These are phyloP conservation scores for Heteropelma amictum DNA, from an alignment of 2,888 invertebrate species.

Conservation along the genomic window DNA sequence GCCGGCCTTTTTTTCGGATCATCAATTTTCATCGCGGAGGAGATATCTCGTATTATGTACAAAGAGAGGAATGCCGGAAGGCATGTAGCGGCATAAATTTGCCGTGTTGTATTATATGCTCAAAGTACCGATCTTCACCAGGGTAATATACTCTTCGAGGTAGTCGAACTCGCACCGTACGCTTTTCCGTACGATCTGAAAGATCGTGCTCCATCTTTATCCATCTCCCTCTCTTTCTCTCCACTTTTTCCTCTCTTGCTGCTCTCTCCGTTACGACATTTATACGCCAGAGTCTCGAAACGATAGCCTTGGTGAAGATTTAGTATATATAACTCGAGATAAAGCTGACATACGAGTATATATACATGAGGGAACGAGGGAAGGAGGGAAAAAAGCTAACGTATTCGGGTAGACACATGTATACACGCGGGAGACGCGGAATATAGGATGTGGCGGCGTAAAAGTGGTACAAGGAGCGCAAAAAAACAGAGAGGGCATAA, in stretches of 20 bases:
- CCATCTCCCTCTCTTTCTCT: background rate
- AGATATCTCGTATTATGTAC: conserved; percentile 1
- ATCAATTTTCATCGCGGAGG: conserved; percentile 34
- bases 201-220: background rate
- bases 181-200: background rate
- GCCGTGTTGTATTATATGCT: conserved; percentile 1
- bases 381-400: background rate
- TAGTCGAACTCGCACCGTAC: background rate
- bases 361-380: background rate
- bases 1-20: background rate
- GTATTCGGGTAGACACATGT: background rate
- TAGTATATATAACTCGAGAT: conserved; percentile 5
- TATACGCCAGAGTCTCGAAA: background rate
- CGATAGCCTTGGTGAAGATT: background rate
- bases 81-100: conserved; percentile 28
- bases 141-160: conserved; percentile 6
- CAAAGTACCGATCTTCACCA: background rate
- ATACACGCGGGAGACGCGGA: background rate
- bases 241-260: background rate
- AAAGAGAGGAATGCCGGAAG: conserved; percentile 21
- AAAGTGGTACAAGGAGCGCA: background rate
- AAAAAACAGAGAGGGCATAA: background rate
- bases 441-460: too few relatives aligned
- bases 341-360: conserved; percentile 2
- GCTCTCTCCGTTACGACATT: background rate